phyloP scores from a whole-genome alignment of 2,797 vertebrate species.

The Limnodromus scolopaceus region DNA sequence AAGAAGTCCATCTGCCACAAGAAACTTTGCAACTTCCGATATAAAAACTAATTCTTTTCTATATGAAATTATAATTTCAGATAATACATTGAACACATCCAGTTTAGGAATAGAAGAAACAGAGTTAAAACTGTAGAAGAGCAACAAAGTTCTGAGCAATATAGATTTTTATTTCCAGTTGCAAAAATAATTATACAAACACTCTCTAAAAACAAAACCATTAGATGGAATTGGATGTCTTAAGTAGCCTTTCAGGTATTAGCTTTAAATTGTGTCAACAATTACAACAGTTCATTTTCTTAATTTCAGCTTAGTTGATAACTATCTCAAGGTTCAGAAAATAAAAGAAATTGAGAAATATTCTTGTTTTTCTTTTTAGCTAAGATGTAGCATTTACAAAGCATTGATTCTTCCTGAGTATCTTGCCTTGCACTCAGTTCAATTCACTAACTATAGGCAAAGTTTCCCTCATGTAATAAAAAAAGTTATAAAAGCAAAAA shows the following conservation, averaged over 20 bases:
- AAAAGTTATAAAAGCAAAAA: neutral
- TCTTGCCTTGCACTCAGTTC: neutral
- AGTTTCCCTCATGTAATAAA: neutral
- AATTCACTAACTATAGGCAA: neutral
- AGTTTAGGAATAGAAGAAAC: neutral
- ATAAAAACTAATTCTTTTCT: neutral
- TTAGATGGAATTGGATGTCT: neutral
- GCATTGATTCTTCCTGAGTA: fast-evolving
- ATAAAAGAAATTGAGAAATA: neutral
- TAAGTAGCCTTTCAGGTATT: neutral
- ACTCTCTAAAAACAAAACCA: neutral
- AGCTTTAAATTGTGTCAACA: neutral
- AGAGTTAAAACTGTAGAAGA: neutral
- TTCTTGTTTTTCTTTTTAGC: neutral
- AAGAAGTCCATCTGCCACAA: neutral
- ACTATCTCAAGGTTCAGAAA: neutral
- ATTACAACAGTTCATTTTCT: neutral
- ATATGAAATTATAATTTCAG: neutral
- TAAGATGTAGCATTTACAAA: neutral
- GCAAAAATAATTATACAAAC: neutral
- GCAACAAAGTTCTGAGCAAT: neutral
- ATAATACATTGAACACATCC: neutral
- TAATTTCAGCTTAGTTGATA: neutral
- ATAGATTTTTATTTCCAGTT: neutral
- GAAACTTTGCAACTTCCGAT: neutral